Evolutionary conservation across 2,113 vertebrate genomes (phyloP).

Genomic region (Plecotus auritus): DNA sequence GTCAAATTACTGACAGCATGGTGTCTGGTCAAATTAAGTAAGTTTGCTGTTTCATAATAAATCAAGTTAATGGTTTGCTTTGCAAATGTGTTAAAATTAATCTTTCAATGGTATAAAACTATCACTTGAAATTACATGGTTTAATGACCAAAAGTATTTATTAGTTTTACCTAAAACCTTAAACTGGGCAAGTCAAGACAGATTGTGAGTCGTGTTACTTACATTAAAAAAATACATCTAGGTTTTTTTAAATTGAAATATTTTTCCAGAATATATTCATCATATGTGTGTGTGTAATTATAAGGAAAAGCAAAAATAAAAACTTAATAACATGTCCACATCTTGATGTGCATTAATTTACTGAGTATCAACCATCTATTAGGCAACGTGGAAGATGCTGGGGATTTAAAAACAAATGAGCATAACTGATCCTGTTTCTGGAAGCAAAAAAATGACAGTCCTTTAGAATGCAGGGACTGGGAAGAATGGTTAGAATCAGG

Average conservation of each 20-base stretch:
- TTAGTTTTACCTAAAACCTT: not conserved
- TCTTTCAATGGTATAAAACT: constrained; percentile 1
- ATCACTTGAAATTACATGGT: constrained; percentile 32
- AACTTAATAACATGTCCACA: not conserved
- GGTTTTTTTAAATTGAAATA: not conserved
- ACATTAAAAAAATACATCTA: not conserved
- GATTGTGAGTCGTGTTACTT: not conserved
- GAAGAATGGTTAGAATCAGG: not conserved
- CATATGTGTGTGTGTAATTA: not conserved
- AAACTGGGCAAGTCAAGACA: not conserved
- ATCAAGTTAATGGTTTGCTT: constrained; percentile 55
- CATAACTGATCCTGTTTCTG: not conserved
- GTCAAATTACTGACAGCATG: constrained; percentile 59
- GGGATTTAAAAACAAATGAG: not conserved
- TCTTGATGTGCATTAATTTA: not conserved
- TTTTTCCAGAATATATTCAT: not conserved
- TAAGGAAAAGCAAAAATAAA: not conserved
- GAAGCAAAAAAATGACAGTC: not conserved
- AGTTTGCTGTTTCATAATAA: constrained; percentile 57
- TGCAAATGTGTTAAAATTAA: constrained; percentile 56
- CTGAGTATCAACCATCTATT: not conserved
- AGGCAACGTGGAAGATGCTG: not conserved
- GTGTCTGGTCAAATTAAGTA: constrained; percentile 61
- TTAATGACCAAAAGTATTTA: not conserved
- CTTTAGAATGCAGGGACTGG: not conserved